Evolutionary conservation across 2,797 vertebrate genomes (phyloP), one percentile per base, ranked within the genome.

Genomic region (Premnoplex brunnescens): DNA sequence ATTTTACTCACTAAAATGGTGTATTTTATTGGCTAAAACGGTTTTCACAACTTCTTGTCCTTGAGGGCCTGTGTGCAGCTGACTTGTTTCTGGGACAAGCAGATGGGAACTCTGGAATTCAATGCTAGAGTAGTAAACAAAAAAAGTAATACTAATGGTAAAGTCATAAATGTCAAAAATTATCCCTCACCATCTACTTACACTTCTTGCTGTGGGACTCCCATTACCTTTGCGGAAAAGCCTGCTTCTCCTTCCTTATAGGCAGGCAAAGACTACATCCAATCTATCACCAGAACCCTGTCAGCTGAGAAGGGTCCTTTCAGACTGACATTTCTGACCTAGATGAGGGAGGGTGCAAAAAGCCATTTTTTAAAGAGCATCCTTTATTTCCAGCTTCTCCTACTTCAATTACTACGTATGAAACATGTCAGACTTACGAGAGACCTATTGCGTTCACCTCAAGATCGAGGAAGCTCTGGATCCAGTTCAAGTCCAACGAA

Each of bases 401-500:
- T 80, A 98, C 99, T 11, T 99, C 99, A 23, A 98, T 99, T 95
- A 99, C 99, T 79, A 99, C 99, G 21, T 99, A 99, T 20, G 99
- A 99, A 98, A 99, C 99, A 0, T 99, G 99, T 96, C 99, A 99
- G 98, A 99, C 99, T 1, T 99, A 99, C 0, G 99, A 99, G 96
- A 97, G 99, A 68, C 99, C 99, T 8, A 99, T 99, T 32, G 99
- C 99, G 68, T 99, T 99, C 97, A 99, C 99, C 41, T 99, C 99
- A 27, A 98, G 99, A 77, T 99, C 99, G 1, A 98, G 99, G 39
- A 99, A 99, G 91, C 98, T 99, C 51, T 99, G 99, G 99, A 99
- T 99, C 97, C 99, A 99, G 97, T 99, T 99, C 93, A 99, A 99
- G 92, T 99, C 99, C 82, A 99, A 99, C 1, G 99, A 99, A 97